Evolutionary conservation across 2,113 vertebrate species (phyloP), one percentile per base, ranked within the genome.

Genomic region (Atherinomorus stipes): DNA sequence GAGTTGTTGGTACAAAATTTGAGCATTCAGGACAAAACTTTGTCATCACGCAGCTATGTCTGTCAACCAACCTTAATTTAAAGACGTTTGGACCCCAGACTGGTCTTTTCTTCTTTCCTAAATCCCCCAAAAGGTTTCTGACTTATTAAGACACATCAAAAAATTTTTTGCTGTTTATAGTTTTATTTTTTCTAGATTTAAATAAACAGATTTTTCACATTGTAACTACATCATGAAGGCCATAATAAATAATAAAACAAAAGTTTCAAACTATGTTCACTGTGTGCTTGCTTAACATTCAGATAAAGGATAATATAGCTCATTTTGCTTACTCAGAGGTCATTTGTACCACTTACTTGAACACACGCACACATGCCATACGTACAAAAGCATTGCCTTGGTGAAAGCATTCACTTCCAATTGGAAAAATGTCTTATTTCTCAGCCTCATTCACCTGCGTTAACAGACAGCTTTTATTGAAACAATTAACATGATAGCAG

Each of bases 171-270:
- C 18, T 11, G 2, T 13, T 49, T 31, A 12, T 21, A 11, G 49
- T 63, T 64, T 71, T 42, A 57, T 68, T 50, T 60, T 62, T 11
- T 52, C 11, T 9, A 34, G 1, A 67, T 25, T 37, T 40, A 58
- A 71, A 80, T 22, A 64, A 70, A 77, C 11, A 61, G 19, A 76
- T 26, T 65, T 75, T 13, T 23, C 5, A 65, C n/a, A 56, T 2
- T 37, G 8, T 37, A 38, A 65, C 44, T 50, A 77, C 19, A 38
- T 28, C 3, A 23, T 47, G 3, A 53, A n/a, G 1, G 22, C 42
- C 26, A 53, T 37, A 26, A 25, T 49, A 57, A 26, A 25, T 49
- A 57, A 44, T 63, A 13, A 2, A 31, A 67, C 23, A 67, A 23
- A 7, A 67, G 8, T 34, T 47, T 62, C 15, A 34, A 22, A 28